Base-by-base conservation (phyloP, 2,797 vertebrate species). In the Oreortyx pictus region DNA sequence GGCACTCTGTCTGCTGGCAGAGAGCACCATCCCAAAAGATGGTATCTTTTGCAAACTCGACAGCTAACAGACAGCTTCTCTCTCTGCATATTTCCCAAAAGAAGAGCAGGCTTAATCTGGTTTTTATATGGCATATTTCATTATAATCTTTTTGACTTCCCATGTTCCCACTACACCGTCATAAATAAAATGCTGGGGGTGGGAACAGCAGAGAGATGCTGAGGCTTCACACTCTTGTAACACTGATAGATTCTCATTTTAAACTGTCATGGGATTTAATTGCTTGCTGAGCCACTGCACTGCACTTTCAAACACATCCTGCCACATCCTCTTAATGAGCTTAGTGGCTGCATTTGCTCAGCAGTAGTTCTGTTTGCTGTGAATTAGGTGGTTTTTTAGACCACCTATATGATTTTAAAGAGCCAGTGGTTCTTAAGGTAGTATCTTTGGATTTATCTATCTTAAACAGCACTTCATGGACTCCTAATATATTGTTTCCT, bases 251-350 rank as follows among this genome's bases (percentile, higher is more conserved):
- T 97, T 97, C 97, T 97, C 97, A 97, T 97, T 98, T 98, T 97
- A 96, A 98, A 98, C 94, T 97, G 97, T 97, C 97, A 95, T 96
- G 97, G 97, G 97, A 98, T 98, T 98, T 98, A 98, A 98, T 98
- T 98, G 97, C 97, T 98, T 96, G 90, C 95, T 84, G 92, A 83
- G 95, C 95, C 97, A 97, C 97, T 81, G 60, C 78, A 76, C 89
- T 95, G 95, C 95, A 96, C 97, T 97, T 97, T 96, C 92, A 95
- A 97, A 95, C 93, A 97, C 89, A 95, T 97, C 97, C 96, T 86
- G 93, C 95, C 95, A 97, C 96, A 95, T 97, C 95, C 95, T 97
- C 89, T 96, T 98, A 98, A 98, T 98, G 97, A 98, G 97, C 97
- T 98, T 93, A 81, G 97, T 95, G 97, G 95, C 95, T 97, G 96